These are phyloP conservation scores for Spinus olivaceus DNA, from an alignment of 2,797 vertebrate species.

Conservation along the genomic window DNA sequence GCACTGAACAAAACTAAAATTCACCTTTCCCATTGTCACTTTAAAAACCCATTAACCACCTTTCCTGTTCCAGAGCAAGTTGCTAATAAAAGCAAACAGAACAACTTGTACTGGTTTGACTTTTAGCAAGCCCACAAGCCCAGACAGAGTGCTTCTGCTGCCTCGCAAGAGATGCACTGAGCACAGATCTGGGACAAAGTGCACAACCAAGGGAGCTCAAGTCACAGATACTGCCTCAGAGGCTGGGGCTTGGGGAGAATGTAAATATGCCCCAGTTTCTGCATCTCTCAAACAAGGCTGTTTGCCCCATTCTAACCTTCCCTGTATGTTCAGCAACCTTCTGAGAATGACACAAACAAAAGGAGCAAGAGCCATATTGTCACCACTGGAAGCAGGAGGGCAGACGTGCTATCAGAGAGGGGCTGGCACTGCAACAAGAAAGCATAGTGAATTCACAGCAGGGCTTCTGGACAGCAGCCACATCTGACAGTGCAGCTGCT, in stretches of 20 bases:
- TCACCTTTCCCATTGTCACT: not conserved
- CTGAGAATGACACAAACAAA: not conserved
- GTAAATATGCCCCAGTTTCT: not conserved
- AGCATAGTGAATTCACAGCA: not conserved
- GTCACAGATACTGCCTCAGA: not conserved
- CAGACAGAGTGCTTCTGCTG: not conserved
- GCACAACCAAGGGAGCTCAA: not conserved
- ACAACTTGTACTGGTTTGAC: not conserved
- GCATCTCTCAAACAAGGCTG: not conserved
- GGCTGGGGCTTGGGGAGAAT: not conserved
- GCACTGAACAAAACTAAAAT: not conserved
- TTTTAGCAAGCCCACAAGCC: not conserved
- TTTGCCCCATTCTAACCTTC: not conserved
- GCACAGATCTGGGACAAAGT: not conserved
- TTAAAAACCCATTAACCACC: not conserved
- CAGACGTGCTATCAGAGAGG: not conserved
- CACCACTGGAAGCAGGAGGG: not conserved
- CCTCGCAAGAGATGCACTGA: not conserved
- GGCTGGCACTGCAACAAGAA: not conserved
- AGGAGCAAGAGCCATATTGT: not conserved
- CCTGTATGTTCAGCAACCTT: not conserved
- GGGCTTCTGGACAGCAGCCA: not conserved
- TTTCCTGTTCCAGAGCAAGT: not conserved
- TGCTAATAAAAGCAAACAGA: not conserved
- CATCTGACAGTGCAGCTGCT: not conserved